Evolutionary conservation across 2,888 invertebrate genomes (phyloP), one percentile per base, ranked within the genome.

Genomic region (Cheilosia vernalis): DNA sequence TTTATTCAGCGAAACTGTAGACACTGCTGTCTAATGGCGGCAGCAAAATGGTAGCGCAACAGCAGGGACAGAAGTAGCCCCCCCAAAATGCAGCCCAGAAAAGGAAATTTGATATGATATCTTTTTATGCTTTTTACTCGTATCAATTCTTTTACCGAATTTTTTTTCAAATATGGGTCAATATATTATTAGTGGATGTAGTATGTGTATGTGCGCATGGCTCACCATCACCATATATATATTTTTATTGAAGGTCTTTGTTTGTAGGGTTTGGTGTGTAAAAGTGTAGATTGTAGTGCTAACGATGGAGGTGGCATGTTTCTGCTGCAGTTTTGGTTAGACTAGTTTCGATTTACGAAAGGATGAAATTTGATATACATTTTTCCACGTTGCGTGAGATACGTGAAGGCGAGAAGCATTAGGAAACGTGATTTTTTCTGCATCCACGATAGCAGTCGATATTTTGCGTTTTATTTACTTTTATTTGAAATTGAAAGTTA

Each of bases 41-140:
- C 24, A 42, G 21, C 27, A 63, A 58, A 61, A 66, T 55, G 49
- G 53, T 60, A 72, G 53, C 77, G 40, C 51, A 66, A 37, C 53
- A 77, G 60, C 67, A 76, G 60, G 53, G 60, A 33, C 53, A 53
- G 76, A 27, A 60, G 49, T 42, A 40, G 53, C 66, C 66, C 64
- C 72, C 77, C 60, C 42, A 49, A 73, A 72, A 49, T 73, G 40
- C 67, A 74, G 67, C 67, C 64, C 73, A 69, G 56, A 73, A 79
- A 84, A 67, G 67, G 83, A 84, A 84, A 84, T 84, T 84, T 69
- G 79, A 84, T 84, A 74, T 64, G 66, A 51, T 78, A 73, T 77
- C 78, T 69, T 10, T 70, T 53, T 61, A 49, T 56, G 69, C 67
- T 58, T 63, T 69, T 66, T 73, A 21, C 42, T 58, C 24, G 13